Evolutionary conservation across 2,797 vertebrate species (phyloP), one percentile per base, ranked within the genome.

Genomic region (Gila robusta): DNA sequence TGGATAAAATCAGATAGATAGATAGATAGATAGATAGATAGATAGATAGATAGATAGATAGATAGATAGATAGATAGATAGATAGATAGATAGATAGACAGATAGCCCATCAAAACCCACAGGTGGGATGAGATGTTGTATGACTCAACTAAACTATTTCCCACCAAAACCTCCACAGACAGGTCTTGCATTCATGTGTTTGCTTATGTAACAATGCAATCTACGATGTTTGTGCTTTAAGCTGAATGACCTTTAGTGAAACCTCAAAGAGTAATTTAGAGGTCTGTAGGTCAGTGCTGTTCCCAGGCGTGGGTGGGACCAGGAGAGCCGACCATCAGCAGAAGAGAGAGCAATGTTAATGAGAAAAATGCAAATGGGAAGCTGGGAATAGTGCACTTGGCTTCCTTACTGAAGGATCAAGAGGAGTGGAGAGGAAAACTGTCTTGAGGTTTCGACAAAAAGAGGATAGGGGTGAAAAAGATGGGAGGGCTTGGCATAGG

Each of bases 321-420:
- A 5, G 71, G 35, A 54, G 82, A 93, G 86, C 88, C 91, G 87
- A 90, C 87, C 93, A 90, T 82, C 91, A 91, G 91, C 91, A 86
- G 87, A 91, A 88, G 89, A 91, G 86, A 90, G 90, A 90, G 91
- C 69, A 74, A 91, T 80, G 89, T 91, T 95, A 96, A 96, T 95
- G 94, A 95, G 93, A 94, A 95, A 95, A 95, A 95, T 94, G 94
- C 93, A 93, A 95, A 95, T 95, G 92, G 83, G 84, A 67, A 66
- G 59, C 81, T 90, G 47, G 90, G 90, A 91, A 93, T 93, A 92
- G 92, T 92, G 88, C 92, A 89, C 91, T 94, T 93, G 91, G 91
- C 92, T 92, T 93, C 91, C 88, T 91, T 93, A 92, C 93, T 94
- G 91, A 93, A 89, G 91, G 93, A 93, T 93, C 93, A 92, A 90